These are phyloP conservation scores for Homarus americanus DNA, from an alignment of 1,140 invertebrate species.

Conservation along the genomic window DNA sequence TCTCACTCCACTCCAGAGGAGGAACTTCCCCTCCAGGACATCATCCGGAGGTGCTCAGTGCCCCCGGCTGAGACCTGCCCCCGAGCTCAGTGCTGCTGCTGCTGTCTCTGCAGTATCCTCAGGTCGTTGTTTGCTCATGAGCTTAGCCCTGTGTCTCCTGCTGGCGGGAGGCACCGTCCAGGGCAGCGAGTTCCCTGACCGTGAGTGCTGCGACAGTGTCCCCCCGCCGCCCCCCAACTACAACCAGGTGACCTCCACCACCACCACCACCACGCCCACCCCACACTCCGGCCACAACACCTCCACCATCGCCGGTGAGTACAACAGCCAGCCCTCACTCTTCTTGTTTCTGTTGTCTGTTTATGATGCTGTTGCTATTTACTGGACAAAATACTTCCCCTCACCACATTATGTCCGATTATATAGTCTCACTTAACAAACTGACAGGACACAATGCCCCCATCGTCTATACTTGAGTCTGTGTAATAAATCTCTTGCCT, in stretches of 20 bases:
- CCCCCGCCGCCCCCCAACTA: conserved; percentile 73
- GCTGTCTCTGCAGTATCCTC: not conserved
- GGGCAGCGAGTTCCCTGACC: conserved; percentile 72
- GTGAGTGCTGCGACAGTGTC: conserved; percentile 74
- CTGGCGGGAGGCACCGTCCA: conserved; percentile 44
- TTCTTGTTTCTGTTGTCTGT: conserved; percentile 17
- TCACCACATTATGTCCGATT: too few species aligned
- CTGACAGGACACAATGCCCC: too few species aligned
- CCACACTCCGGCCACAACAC: conserved; percentile 22
- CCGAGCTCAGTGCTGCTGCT: not conserved
- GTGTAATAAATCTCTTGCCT: too few species aligned
- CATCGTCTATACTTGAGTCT: too few species aligned
- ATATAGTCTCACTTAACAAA: too few species aligned
- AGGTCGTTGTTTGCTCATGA: conserved; percentile 16
- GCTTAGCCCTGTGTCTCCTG: conserved; percentile 49
- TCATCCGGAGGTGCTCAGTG: not conserved
- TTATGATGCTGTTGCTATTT: too few species aligned
- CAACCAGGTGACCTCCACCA: conserved; percentile 74
- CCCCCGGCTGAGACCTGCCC: not conserved
- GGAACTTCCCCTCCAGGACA: not conserved
- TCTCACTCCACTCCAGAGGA: not conserved
- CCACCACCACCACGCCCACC: conserved; percentile 70
- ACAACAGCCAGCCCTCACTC: not conserved
- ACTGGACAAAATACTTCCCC: too few species aligned
- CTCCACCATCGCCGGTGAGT: conserved; percentile 24